Percentiles rank a stretch among this genome's conserved stretches.
These are phyloP conservation scores for Danaus chrysippus DNA, from an alignment of 2,888 invertebrate genomes.

Conservation along the genomic window DNA sequence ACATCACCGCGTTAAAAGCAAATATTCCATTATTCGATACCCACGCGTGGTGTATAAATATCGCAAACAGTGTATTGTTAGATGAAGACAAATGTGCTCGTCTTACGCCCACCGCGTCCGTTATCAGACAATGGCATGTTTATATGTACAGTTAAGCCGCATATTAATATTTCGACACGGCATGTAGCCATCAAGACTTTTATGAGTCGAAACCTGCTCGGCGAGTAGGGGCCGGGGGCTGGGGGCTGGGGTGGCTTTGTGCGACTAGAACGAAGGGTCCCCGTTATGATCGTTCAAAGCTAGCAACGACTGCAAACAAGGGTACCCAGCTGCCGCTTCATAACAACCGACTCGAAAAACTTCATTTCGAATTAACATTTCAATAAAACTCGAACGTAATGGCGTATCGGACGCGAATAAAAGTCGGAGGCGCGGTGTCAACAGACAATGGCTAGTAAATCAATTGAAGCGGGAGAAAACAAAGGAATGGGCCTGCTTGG, in stretches of 20 bases:
- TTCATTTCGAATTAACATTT: constrained; percentile 52
- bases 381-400: constrained; percentile 47
- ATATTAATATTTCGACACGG: constrained; percentile 71
- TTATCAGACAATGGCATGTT: constrained; percentile 49
- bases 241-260: constrained; percentile 48
- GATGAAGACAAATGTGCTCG: constrained; percentile 67
- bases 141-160: constrained; percentile 54
- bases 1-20: constrained; percentile 42
- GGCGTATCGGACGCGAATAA: constrained; percentile 47
- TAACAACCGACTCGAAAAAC: constrained; percentile 52
- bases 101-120: constrained; percentile 56
- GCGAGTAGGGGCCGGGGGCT: constrained; percentile 44
- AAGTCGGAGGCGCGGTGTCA: constrained; percentile 38
- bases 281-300: constrained; percentile 43
- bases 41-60: constrained; percentile 67
- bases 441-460: constrained; percentile 66
- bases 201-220: constrained; percentile 39
- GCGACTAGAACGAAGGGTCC: constrained; percentile 44
- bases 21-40: constrained; percentile 55
- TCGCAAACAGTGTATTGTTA: constrained; percentile 71
- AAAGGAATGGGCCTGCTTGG: constrained; percentile 46
- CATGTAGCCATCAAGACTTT: constrained; percentile 67
- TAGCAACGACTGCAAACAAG: constrained; percentile 56
- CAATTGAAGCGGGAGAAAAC: constrained; percentile 58
- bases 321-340: constrained; percentile 66